Percentiles rank a stretch among this genome's conserved stretches.
These are phyloP conservation scores for Stenodema calcarata DNA, from an alignment of 2,888 invertebrate species.

Conservation along the genomic window DNA sequence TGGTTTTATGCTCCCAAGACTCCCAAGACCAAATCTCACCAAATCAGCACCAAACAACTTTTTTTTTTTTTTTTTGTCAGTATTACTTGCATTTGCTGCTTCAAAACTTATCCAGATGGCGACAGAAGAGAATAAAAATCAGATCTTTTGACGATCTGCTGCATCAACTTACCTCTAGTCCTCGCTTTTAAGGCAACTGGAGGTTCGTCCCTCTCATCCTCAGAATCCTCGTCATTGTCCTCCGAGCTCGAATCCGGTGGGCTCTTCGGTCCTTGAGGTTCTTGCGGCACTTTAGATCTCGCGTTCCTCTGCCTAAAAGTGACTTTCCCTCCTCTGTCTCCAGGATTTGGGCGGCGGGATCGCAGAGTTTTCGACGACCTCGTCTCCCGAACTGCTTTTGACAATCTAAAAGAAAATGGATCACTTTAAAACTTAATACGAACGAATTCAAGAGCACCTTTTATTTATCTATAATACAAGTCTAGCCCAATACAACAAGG, in stretches of 20 bases:
- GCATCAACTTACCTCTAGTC: constrained; percentile 8
- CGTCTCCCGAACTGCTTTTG: constrained; percentile 42
- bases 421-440: too few species aligned
- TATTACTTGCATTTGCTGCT: too few species aligned
- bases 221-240: constrained; percentile 41
- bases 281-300: neutral
- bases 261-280: neutral
- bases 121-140: too few species aligned
- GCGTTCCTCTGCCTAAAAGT: neutral
- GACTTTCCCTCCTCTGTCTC: neutral
- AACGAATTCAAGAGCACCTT: too few species aligned
- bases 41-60: too few species aligned
- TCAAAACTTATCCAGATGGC: too few species aligned
- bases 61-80: too few species aligned
- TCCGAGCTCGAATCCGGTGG: constrained; percentile 25
- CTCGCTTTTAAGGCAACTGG: neutral
- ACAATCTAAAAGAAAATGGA: neutral
- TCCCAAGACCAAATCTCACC: too few species aligned
- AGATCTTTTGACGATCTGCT: too few species aligned
- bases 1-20: too few species aligned
- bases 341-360: constrained; percentile 22
- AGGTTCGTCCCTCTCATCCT: constrained; percentile 18
- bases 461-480: too few species aligned
- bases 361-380: constrained; percentile 46
- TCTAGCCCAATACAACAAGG: too few species aligned